These are phyloP conservation scores for Stenchaetothrips biformis DNA, from an alignment of 2,888 invertebrate genomes.

Conservation along the genomic window DNA sequence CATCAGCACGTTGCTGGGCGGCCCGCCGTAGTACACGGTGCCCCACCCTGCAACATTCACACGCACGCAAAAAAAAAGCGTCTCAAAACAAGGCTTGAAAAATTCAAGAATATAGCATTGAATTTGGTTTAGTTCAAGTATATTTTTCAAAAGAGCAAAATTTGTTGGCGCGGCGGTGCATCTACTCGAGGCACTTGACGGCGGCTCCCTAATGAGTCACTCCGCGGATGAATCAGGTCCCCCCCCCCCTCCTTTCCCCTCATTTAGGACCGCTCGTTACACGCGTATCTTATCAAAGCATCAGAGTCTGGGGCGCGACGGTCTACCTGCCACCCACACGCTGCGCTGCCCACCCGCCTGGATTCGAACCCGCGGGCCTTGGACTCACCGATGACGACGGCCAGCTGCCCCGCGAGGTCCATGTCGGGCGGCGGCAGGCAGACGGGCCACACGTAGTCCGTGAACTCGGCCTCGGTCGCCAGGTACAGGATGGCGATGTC, in stretches of 20 bases:
- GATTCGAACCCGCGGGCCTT: not conserved
- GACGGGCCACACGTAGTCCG: conserved; percentile 76
- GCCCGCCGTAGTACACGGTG: conserved; percentile 63
- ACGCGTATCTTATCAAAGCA: conserved; percentile 14
- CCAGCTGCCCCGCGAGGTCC: conserved; percentile 57
- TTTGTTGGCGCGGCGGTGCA: no score
- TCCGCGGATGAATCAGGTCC: not conserved
- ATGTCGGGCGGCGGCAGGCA: conserved; percentile 68
- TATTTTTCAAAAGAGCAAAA: no score
- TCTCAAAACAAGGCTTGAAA: no score
- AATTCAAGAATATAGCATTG: no score
- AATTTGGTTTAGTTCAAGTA: no score
- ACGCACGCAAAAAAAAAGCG: no score
- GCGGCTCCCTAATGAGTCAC: conserved; percentile 12
- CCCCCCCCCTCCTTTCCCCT: not conserved
- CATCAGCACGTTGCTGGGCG: conserved; percentile 62
- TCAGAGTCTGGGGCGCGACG: conserved; percentile 35
- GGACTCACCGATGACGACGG: conserved; percentile 59
- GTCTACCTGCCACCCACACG: not conserved
- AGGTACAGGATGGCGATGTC: conserved; percentile 73
- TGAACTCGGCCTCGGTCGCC: conserved; percentile 61
- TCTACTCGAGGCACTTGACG: no score
- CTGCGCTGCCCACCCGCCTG: not conserved
- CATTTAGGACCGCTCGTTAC: not conserved
- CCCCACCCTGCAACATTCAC: conserved; percentile 69